Evolutionary conservation across 2,113 vertebrate species (phyloP).

Genomic region (Vicugna pacos): DNA sequence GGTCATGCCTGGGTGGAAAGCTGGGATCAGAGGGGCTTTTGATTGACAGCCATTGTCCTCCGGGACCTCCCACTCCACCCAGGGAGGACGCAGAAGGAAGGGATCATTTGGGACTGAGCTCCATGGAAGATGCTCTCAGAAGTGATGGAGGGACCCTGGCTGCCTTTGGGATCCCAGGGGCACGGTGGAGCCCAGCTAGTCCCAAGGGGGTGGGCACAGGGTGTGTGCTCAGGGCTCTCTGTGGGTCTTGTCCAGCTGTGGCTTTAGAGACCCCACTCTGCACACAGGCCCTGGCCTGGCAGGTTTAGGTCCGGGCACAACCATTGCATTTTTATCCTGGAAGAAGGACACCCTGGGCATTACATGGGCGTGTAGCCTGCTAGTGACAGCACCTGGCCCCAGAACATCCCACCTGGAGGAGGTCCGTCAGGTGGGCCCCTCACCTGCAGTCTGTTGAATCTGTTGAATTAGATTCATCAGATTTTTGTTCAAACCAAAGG

Average conservation of each 20-base stretch:
- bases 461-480: not conserved
- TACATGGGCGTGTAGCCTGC: fast-evolving
- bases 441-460: not conserved
- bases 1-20: not conserved
- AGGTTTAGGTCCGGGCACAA: not conserved
- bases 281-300: not conserved
- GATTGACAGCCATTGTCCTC: not conserved
- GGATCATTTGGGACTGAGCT: not conserved
- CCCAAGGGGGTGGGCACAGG: not conserved
- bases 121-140: not conserved
- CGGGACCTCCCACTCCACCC: not conserved
- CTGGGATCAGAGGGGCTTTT: not conserved
- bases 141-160: fast-evolving
- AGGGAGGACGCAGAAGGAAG: not conserved
- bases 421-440: not conserved
- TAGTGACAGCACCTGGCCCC: not conserved
- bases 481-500: not conserved
- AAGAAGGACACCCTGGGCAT: not conserved
- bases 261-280: not conserved
- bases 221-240: too few relatives aligned
- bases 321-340: not conserved
- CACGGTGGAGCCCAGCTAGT: not conserved
- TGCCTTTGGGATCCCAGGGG: not conserved
- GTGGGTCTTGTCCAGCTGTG: not conserved
- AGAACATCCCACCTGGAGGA: too few relatives aligned